Percentiles rank a stretch among this genome's conserved stretches.
Evolutionary conservation across 2,113 vertebrate genomes (phyloP).

Genomic region (Acinonyx jubatus): DNA sequence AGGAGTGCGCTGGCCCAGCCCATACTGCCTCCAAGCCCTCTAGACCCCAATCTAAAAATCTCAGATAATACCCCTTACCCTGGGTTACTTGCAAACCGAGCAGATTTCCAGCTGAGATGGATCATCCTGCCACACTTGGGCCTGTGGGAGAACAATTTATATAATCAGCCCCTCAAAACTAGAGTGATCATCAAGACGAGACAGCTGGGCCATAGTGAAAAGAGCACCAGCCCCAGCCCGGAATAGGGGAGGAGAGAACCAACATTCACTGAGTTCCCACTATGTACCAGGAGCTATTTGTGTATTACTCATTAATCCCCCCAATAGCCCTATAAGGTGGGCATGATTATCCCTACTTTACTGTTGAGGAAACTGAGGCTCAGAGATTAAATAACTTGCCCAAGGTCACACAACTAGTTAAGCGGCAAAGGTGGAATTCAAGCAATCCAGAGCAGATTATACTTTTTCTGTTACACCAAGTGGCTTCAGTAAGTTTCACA

Average conservation of each 20-base stretch:
- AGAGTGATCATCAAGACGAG: neutral
- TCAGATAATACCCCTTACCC: neutral
- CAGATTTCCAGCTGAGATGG: neutral
- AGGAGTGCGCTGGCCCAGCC: neutral
- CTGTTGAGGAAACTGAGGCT: neutral
- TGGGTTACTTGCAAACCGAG: neutral
- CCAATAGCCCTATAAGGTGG: neutral
- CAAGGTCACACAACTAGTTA: neutral
- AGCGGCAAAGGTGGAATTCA: neutral
- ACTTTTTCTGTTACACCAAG: neutral
- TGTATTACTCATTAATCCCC: neutral
- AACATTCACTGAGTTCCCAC: neutral
- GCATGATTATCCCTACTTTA: neutral
- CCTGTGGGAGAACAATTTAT: neutral
- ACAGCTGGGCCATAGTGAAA: neutral
- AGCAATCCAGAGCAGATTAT: neutral
- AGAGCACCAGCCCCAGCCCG: neutral
- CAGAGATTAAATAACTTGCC: neutral
- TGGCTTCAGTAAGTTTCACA: neutral
- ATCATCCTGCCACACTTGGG: neutral
- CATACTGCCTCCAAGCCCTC: neutral
- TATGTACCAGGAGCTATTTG: neutral
- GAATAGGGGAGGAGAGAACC: neutral
- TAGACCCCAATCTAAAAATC: neutral
- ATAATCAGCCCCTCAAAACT: neutral